Percentiles rank a stretch among this genome's conserved stretches.
phyloP scores from a whole-genome alignment of 2,888 invertebrate genomes.

The Dryobota labecula region DNA sequence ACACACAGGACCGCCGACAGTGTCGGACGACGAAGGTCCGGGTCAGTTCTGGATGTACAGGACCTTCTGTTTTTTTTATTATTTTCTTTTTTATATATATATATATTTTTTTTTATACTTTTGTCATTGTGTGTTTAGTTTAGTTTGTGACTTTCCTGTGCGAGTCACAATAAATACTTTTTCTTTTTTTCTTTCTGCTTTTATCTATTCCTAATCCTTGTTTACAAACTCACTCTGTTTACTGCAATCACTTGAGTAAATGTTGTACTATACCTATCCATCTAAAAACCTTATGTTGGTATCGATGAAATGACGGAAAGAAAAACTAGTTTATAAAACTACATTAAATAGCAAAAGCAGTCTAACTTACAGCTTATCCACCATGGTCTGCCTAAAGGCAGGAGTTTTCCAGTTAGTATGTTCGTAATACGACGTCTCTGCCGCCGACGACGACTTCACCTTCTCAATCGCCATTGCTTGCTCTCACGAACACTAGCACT shows the following conservation, averaged over 20 bases:
- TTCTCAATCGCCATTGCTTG: constrained; percentile 40
- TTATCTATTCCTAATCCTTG: not conserved
- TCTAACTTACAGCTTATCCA: constrained; percentile 39
- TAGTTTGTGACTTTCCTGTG: too few species aligned
- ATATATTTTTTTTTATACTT: too few species aligned
- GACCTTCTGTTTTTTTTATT: too few species aligned
- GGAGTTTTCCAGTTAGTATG: constrained; percentile 42
- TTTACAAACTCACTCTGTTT: not conserved
- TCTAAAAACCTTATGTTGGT: not conserved
- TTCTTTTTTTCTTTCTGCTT: too few species aligned
- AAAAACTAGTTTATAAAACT: not conserved
- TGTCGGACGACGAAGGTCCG: too few species aligned
- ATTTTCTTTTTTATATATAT: too few species aligned
- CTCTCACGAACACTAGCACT: constrained; percentile 22
- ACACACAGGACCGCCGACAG: too few species aligned
- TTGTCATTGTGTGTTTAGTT: too few species aligned
- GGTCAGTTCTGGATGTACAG: too few species aligned
- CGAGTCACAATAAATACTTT: too few species aligned
- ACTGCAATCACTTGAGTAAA: not conserved
- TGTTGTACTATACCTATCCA: not conserved
- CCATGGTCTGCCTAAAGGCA: constrained; percentile 49
- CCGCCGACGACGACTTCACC: constrained; percentile 26
- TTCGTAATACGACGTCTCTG: constrained; percentile 29
- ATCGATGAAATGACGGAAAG: not conserved
- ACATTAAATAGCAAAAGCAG: not conserved